A percentile compares a stretch with the other conserved stretches of the same genome.
These are phyloP conservation scores for Pollachius pollachius DNA, from an alignment of 2,113 vertebrate species.

Conservation along the genomic window DNA sequence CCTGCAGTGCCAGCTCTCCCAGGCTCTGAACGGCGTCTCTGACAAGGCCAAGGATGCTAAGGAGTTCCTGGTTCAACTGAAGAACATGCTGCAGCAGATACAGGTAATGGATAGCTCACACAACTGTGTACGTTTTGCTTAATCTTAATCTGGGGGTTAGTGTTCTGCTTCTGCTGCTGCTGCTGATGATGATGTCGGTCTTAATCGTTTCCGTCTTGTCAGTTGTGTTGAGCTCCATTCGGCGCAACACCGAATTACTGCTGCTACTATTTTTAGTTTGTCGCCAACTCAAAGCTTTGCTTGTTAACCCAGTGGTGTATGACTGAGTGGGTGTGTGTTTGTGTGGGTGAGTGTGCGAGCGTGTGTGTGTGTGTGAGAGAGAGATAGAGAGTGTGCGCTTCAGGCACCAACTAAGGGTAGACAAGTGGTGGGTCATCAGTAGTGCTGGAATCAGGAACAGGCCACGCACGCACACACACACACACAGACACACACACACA, in stretches of 20 bases:
- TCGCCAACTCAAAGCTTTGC: neutral
- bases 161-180: too few species aligned
- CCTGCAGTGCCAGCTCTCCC: slow-evolving; percentile 90
- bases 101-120: slow-evolving; percentile 76
- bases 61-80: slow-evolving; percentile 95
- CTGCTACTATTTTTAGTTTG: neutral
- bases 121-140: too few species aligned
- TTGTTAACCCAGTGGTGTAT: neutral
- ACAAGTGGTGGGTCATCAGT: too few species aligned
- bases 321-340: neutral
- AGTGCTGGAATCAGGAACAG: too few species aligned
- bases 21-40: slow-evolving; percentile 93
- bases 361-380: neutral
- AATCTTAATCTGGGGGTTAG: too few species aligned
- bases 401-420: too few species aligned
- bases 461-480: too few species aligned
- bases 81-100: slow-evolving; percentile 94
- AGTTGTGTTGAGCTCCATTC: too few species aligned
- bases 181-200: too few species aligned
- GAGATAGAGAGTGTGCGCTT: neutral
- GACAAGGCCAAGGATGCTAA: slow-evolving; percentile 98
- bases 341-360: neutral
- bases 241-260: too few species aligned
- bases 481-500: too few species aligned
- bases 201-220: too few species aligned